Evolutionary conservation across 1,140 invertebrate species (phyloP).

Genomic region (Drosophila subpulchrella): DNA sequence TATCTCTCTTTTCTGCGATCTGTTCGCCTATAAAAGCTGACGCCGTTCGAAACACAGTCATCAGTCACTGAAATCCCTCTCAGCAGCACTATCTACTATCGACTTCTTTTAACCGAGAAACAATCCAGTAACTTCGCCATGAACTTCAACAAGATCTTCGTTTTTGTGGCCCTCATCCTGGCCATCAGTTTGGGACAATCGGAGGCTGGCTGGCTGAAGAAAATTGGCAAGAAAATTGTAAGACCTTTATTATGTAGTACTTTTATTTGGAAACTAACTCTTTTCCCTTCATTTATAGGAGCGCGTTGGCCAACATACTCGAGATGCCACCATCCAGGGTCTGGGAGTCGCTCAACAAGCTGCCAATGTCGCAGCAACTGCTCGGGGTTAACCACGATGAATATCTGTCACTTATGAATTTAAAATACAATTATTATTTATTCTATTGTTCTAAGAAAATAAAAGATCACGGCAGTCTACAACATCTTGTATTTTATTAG

Average conservation of each 20-base stretch:
- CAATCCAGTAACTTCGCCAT: constrained; percentile 26
- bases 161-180: constrained; percentile 70
- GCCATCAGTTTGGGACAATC: constrained; percentile 66
- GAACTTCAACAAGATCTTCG: constrained; percentile 75
- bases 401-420: background rate
- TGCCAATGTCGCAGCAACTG: constrained; percentile 68
- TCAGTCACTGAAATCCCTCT: constrained; percentile 25
- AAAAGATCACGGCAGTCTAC: background rate
- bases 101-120: background rate
- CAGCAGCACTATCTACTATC: background rate
- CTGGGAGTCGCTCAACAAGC: constrained; percentile 64
- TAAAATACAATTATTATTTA: constrained; percentile 1
- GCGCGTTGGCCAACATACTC: constrained; percentile 60
- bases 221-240: constrained; percentile 75
- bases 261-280: no score
- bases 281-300: constrained; percentile 23
- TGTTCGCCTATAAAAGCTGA: background rate
- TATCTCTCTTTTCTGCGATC: background rate
- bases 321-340: constrained; percentile 64
- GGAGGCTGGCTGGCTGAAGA: constrained; percentile 71
- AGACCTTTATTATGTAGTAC: constrained; percentile 8
- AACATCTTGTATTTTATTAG: no score
- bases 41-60: background rate
- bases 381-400: constrained; percentile 27
- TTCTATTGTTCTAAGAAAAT: constrained; percentile 4